These are phyloP conservation scores for Nephila pilipes DNA, from an alignment of 1,140 invertebrate genomes.

Conservation along the genomic window DNA sequence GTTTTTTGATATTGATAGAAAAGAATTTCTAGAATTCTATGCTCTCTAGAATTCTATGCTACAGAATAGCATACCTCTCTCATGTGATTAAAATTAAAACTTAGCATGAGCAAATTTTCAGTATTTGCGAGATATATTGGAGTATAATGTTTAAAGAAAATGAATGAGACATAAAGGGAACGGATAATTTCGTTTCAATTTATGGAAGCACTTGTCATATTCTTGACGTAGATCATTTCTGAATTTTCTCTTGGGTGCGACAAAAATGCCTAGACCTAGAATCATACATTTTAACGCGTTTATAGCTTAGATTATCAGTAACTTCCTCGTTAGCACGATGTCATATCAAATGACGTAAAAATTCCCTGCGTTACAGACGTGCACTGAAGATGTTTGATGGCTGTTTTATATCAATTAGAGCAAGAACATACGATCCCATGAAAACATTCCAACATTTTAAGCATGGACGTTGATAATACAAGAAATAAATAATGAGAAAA, in stretches of 20 bases:
- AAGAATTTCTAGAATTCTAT: too few species aligned
- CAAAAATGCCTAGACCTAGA: background rate
- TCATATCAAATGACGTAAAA: background rate
- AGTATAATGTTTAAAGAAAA: too few species aligned
- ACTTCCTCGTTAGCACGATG: background rate
- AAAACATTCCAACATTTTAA: background rate
- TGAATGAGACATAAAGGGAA: background rate
- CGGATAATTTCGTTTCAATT: background rate
- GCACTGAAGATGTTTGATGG: background rate
- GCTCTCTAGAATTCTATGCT: too few species aligned
- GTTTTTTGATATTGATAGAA: too few species aligned
- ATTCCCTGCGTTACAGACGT: background rate
- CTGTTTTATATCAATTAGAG: slow-evolving; percentile 8
- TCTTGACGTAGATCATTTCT: background rate
- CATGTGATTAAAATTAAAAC: too few species aligned
- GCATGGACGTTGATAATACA: too few species aligned
- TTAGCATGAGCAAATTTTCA: too few species aligned
- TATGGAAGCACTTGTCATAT: background rate
- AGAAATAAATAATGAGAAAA: too few species aligned
- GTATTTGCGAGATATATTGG: too few species aligned
- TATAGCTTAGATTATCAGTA: background rate
- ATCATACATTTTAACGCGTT: background rate
- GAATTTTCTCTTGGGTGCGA: background rate
- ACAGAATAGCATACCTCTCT: too few species aligned
- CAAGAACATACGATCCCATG: background rate